A percentile compares a stretch with the other conserved stretches of the same genome.
These are phyloP conservation scores for Catharus ustulatus DNA, from an alignment of 2,797 vertebrate species.

Conservation along the genomic window DNA sequence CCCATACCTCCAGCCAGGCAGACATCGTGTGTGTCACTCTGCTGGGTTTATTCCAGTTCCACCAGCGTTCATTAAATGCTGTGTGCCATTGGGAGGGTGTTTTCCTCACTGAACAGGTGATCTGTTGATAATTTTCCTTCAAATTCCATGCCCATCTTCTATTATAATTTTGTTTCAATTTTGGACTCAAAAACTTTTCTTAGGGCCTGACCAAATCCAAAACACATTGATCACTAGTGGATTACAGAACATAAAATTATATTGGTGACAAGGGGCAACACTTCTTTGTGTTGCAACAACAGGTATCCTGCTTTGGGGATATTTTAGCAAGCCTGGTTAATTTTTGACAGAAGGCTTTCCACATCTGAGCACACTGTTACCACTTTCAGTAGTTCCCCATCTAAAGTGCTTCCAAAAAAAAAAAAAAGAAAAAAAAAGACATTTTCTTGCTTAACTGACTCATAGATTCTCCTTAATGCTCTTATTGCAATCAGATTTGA, in stretches of 20 bases:
- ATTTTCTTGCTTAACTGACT: constrained; percentile 4
- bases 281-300: neutral
- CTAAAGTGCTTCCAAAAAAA: neutral
- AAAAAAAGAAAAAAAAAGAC: too few relatives aligned
- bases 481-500: constrained; percentile 12
- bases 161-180: neutral
- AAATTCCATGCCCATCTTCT: neutral
- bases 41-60: neutral
- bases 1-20: neutral
- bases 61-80: neutral
- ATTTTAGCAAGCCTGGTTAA: neutral
- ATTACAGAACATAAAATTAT: accelerated
- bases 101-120: neutral
- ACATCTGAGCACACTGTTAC: neutral
- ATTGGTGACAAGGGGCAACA: neutral
- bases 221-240: neutral
- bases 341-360: neutral
- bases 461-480: neutral
- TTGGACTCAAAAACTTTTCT: neutral
- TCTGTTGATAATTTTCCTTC: neutral
- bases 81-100: neutral
- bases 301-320: neutral
- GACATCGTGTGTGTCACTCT: neutral
- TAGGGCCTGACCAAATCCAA: neutral
- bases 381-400: neutral